Base-by-base conservation (phyloP, 1,140 invertebrate species). In the Drosophila erecta region DNA sequence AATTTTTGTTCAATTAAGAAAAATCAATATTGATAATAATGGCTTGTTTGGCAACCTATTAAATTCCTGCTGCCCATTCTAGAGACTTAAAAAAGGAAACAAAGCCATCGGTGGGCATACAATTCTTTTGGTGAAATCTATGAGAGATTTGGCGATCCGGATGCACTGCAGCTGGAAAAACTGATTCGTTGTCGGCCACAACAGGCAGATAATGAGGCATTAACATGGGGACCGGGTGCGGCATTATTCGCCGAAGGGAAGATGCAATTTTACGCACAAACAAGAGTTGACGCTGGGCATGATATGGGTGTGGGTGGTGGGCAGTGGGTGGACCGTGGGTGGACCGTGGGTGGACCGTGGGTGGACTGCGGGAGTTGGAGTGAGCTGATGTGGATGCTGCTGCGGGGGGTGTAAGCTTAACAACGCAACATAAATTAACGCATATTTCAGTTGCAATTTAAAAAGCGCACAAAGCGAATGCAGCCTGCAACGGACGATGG, bases 351-450 rank as follows among this genome's bases (percentile, higher is more conserved):
- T 15, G n/a, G 17, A 12, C 15, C 1, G 6, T n/a, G 24, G 10
- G 6, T 14, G 15, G 4, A 12, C 15, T 22, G 20, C 10, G 30
- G 5, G 14, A n/a, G 3, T 20, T 11, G 5, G 15, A n/a, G 24
- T 17, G 43, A 4, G 20, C 11, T 3, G 37, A 12, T 46, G 41
- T 1, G 4, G 14, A 5, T 46, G 20, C 30, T 20, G 49, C 15
- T 51, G 38, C 15, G n/a, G 15, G 56, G 59, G 40, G 30, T 58
- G 76, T 60, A 54, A 67, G 78, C 79, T 89, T 90, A 90, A 90
- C 84, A 89, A 80, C 84, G 81, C 67, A 89, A 85, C 85, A 90
- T 89, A 89, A 85, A 90, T 90, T 86, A 86, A 86, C 81, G 85
- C 81, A 90, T 86, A 90, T 86, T 86, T 90, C 81, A 79, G 86